Evolutionary conservation across 2,888 invertebrate species (phyloP), one percentile per base, ranked within the genome.

Genomic region (Drosophila suboccidentalis): DNA sequence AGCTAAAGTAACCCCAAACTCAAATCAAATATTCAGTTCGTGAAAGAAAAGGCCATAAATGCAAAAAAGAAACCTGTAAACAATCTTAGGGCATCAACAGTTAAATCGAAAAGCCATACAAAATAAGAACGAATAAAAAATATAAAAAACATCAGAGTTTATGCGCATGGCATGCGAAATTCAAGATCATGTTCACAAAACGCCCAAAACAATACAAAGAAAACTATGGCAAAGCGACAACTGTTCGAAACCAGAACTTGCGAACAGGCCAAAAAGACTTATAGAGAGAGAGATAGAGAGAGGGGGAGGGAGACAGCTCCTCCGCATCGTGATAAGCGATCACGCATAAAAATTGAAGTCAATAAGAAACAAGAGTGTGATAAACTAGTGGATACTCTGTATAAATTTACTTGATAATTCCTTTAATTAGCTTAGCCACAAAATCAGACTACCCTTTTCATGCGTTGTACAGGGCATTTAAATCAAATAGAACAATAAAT

Each of bases 81-180:
- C 55, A 62, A 11, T 76, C 58, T 61, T 46, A 47, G 38, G 65
- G 39, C 69, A 75, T 47, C 44, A 65, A 75, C 70, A 57, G 64
- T 60, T 57, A 71, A 68, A 63, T 69, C 69, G 62, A 60, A 72
- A 71, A 59, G 17, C n/a, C 63, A 55, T 61, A 72, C 15, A 63
- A 55, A 59, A 59, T 38, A 50, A 15, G 34, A 32, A 29, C 2
- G 19, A 54, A 66, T 49, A 50, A 44, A 32, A 17, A 50, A 19
- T 29, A 29, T 1, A 49, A 29, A 53, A 63, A 72, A 70, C 66
- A 60, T 64, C 67, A 55, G 54, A 73, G 44, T 71, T 54, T 73
- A 66, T 87, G 84, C 79, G 79, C 55, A 32, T 36, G 80, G 82
- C 84, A 89, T 89, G 89, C 85, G 71, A 89, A 89, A 87, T 80